Conservation (phyloP, 2,113 vertebrate species). For the Nothoprocta pentlandii region DNA sequence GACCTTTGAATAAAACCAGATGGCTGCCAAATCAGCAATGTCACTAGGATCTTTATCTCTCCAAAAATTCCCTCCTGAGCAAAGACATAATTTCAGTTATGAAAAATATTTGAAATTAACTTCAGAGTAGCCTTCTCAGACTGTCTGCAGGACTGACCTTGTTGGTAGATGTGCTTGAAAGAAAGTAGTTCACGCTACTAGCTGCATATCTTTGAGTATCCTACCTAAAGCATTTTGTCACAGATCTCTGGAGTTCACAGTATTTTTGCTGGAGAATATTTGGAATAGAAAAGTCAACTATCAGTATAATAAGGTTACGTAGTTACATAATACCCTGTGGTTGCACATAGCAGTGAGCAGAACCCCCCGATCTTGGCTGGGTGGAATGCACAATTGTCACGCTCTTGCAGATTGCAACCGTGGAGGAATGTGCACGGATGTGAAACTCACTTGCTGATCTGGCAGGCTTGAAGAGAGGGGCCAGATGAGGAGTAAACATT, state of each 20-base stretch:
- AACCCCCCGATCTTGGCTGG: neutral
- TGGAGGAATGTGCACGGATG: neutral
- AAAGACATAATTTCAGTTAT: constrained; percentile 2
- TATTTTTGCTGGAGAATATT: neutral
- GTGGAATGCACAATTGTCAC: neutral
- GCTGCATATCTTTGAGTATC: neutral
- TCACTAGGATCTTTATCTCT: neutral
- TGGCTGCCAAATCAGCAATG: neutral
- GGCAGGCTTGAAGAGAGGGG: neutral
- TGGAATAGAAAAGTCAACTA: neutral
- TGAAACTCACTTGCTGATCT: neutral
- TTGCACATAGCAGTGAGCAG: neutral
- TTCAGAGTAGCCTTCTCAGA: neutral
- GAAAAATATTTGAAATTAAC: constrained; percentile 40
- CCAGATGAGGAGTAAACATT: neutral
- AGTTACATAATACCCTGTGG: neutral
- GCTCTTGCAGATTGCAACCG: neutral
- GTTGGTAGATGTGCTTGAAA: neutral
- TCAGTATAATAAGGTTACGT: neutral
- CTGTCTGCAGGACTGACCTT: neutral
- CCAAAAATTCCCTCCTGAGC: neutral
- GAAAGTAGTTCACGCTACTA: constrained; percentile 9
- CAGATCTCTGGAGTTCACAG: neutral
- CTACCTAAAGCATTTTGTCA: constrained; percentile 8
- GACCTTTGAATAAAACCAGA: neutral